Evolutionary conservation across 2,888 invertebrate species (phyloP), one percentile per base, ranked within the genome.

Genomic region (Actias luna): DNA sequence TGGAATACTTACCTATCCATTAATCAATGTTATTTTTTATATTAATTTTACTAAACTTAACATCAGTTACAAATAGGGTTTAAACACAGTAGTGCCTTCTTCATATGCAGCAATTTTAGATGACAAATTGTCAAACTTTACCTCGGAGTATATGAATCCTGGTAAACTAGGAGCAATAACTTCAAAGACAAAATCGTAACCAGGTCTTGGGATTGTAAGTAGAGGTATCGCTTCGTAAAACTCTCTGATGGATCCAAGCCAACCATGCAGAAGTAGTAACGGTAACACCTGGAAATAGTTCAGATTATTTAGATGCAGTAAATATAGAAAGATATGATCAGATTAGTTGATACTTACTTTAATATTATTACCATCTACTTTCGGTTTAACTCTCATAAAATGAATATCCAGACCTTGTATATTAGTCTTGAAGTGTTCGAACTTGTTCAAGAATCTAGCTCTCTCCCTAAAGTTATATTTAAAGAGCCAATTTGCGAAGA

Each of bases 241-340:
- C 84, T 97, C 97, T 58, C 94, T 92, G 1, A 97, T 87, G 0
- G 96, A 96, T 0, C 96, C 96, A 2, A 97, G 97, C 97, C 97
- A 97, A 25, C 97, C 97, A 75, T 98, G 97, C 0, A 96, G 85
- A 18, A 97, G 75, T 7, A 97, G 79, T 4, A 97, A 70, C 0
- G 97, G 96, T 1, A 95, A 58, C 0, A 95, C 94, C 92, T 92
- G 72, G 0, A 68, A 75, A 62, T 16, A 42, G n/a, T n/a, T 10
- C 42, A 63, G 18, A 29, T 16, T 10, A 42, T 42, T 16, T 33
- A 33, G 8, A 10, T 10, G 12, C 7, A 33, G 33, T n/a, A n/a
- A n/a, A n/a, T n/a, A n/a, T n/a, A n/a, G 4, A 7, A 0, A 42
- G 18, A 18, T 42, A 7, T 42, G 18, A 1, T 5, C 18, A 18